A percentile compares a stretch with the other conserved stretches of the same genome.
Evolutionary conservation across 2,113 vertebrate genomes (phyloP).

Genomic region (Elephas maximus): DNA sequence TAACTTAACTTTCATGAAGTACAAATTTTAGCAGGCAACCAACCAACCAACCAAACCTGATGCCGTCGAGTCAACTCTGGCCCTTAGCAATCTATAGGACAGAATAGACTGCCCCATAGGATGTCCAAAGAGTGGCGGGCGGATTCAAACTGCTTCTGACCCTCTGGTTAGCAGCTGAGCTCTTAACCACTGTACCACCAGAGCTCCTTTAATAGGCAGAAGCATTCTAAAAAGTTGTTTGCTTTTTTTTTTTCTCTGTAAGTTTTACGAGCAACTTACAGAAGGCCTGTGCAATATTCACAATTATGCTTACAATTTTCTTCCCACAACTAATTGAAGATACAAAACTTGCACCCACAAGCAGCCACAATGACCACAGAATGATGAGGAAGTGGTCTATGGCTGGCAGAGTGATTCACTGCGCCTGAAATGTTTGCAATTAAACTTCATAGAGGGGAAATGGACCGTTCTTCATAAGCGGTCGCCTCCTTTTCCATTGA

Average conservation of each 20-base stretch:
- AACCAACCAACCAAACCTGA: too few species aligned
- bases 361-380: conserved; percentile 70
- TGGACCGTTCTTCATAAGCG: conserved; percentile 25
- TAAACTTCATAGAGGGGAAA: conserved; percentile 79
- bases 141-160: too few species aligned
- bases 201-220: background rate
- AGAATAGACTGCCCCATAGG: too few species aligned
- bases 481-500: conserved; percentile 20
- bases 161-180: too few species aligned
- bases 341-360: conserved; percentile 64
- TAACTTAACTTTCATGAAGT: conserved; percentile 39
- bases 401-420: conserved; percentile 64
- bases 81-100: too few species aligned
- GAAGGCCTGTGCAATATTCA: background rate
- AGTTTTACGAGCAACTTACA: background rate
- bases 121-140: too few species aligned
- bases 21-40: conserved; percentile 14
- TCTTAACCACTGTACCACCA: too few species aligned
- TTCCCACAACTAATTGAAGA: conserved; percentile 72
- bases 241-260: background rate
- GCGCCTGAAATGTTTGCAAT: conserved; percentile 68
- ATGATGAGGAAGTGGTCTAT: background rate
- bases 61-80: too few species aligned
- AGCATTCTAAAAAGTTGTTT: background rate
- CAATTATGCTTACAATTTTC: conserved; percentile 54